These are phyloP conservation scores for Synergus japonicus DNA, from an alignment of 2,888 invertebrate species.

Conservation along the genomic window DNA sequence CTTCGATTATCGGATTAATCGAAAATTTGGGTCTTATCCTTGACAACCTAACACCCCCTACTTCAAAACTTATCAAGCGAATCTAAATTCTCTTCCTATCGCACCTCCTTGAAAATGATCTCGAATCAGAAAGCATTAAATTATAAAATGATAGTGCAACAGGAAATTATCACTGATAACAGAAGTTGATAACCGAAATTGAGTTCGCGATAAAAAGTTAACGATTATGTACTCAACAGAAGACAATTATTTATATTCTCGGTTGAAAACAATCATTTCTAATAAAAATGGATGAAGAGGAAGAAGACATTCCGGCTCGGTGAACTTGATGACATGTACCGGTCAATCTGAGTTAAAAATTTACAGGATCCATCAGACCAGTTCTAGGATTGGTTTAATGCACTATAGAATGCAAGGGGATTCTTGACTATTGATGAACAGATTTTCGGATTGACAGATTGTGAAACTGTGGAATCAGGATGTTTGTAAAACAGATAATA, in stretches of 20 bases:
- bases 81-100: background rate
- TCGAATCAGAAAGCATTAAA: background rate
- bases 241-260: too few species aligned
- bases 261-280: background rate
- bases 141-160: too few species aligned
- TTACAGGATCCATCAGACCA: background rate
- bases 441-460: background rate
- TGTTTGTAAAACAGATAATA: background rate
- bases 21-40: constrained; percentile 5
- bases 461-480: background rate
- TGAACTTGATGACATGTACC: background rate
- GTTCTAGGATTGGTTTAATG: background rate
- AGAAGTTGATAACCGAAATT: too few species aligned
- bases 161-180: too few species aligned
- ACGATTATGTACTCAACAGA: too few species aligned
- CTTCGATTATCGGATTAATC: constrained; percentile 15
- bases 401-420: background rate
- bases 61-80: background rate
- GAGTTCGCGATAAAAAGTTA: too few species aligned
- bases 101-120: background rate
- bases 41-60: background rate
- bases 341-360: background rate
- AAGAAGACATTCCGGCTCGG: background rate
- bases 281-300: background rate
- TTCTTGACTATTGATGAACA: background rate